These are phyloP conservation scores for Todiramphus chloris DNA, from an alignment of 2,113 vertebrate species.

Conservation along the genomic window DNA sequence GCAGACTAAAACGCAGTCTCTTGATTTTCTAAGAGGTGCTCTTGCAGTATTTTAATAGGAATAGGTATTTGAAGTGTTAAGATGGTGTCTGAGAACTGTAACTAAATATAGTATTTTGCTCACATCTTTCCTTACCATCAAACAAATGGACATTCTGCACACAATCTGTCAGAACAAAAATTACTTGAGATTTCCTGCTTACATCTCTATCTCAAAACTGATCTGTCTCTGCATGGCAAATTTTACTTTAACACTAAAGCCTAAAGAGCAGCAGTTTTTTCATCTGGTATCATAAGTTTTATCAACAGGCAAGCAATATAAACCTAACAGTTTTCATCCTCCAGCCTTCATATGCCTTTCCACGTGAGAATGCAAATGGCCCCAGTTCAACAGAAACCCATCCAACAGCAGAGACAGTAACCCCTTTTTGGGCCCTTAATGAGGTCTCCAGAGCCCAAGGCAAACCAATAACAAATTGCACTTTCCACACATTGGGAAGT, in stretches of 20 bases:
- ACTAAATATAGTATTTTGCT: background rate
- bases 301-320: slow-evolving; percentile 42
- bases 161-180: slow-evolving; percentile 15
- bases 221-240: background rate
- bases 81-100: background rate
- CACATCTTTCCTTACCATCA: slow-evolving; percentile 34
- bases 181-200: background rate
- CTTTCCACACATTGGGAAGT: slow-evolving; percentile 52
- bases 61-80: slow-evolving; percentile 8
- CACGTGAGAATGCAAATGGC: slow-evolving; percentile 67
- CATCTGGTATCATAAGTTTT: slow-evolving; percentile 40
- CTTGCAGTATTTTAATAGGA: background rate
- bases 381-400: slow-evolving; percentile 54
- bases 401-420: slow-evolving; percentile 67
- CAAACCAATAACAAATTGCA: slow-evolving; percentile 76
- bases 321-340: slow-evolving; percentile 25
- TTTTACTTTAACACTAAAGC: background rate
- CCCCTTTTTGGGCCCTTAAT: slow-evolving; percentile 72
- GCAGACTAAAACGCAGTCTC: slow-evolving; percentile 6
- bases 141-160: slow-evolving; percentile 10
- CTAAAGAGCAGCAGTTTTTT: slow-evolving; percentile 13
- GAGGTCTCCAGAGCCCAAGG: slow-evolving; percentile 80
- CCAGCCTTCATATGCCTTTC: slow-evolving; percentile 17
- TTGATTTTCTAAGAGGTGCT: slow-evolving; percentile 40
- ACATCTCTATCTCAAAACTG: background rate